Conservation (phyloP, 2,113 vertebrate species). For the Lophura nycthemera region DNA sequence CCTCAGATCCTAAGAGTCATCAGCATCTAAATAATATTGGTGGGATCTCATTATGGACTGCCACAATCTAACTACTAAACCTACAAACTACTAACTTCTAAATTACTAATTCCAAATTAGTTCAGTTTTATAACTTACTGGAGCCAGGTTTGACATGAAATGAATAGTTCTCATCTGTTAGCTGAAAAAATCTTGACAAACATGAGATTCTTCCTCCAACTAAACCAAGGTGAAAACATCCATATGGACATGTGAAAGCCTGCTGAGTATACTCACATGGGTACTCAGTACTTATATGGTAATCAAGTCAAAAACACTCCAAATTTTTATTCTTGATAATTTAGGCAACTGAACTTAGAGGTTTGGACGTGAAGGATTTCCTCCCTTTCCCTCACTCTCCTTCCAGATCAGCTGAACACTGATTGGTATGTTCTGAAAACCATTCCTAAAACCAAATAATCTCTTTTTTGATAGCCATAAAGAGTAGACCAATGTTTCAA, state of each 20-base stretch:
- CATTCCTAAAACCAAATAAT: neutral
- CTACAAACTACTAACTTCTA: too few relatives aligned
- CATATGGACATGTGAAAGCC: neutral
- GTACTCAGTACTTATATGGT: neutral
- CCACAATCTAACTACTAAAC: too few relatives aligned
- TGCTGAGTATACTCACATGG: neutral
- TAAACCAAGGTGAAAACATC: neutral
- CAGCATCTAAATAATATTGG: neutral
- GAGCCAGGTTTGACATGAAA: neutral
- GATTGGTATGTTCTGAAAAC: neutral
- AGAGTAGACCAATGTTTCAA: neutral
- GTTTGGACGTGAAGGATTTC: neutral
- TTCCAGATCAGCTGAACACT: neutral
- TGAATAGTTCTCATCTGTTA: neutral
- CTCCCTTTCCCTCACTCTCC: neutral
- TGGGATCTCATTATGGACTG: neutral
- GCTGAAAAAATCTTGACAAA: neutral
- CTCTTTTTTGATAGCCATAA: neutral
- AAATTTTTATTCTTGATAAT: neutral
- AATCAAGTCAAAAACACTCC: neutral
- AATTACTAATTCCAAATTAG: neutral
- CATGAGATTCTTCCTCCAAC: neutral
- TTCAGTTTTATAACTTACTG: neutral
- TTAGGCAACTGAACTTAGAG: neutral
- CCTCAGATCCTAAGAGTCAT: neutral